Conservation (phyloP, 2,888 invertebrate genomes). For the Cheilosia vernalis region DNA sequence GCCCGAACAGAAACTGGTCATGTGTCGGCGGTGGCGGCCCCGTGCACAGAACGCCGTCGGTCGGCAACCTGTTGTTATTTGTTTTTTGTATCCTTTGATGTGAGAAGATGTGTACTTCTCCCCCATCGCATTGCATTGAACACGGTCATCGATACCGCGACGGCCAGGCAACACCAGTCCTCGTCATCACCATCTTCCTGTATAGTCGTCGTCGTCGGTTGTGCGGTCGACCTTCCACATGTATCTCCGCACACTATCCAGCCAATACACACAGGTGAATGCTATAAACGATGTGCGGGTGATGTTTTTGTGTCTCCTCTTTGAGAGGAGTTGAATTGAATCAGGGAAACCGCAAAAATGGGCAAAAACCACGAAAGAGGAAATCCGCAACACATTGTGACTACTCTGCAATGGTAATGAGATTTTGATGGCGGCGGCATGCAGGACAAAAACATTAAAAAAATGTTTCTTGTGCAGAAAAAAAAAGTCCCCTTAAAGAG, state of each 20-base stretch:
- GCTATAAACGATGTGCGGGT: constrained; percentile 73
- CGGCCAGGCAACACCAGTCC: constrained; percentile 37
- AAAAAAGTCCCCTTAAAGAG: constrained; percentile 40
- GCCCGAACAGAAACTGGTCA: constrained; percentile 48
- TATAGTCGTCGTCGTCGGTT: constrained; percentile 7
- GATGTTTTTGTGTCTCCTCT: constrained; percentile 51
- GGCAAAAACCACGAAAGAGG: constrained; percentile 41
- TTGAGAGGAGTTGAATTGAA: constrained; percentile 29
- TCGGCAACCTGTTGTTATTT: constrained; percentile 70
- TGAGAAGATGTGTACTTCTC: constrained; percentile 55
- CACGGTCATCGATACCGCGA: constrained; percentile 70
- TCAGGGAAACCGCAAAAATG: constrained; percentile 65
- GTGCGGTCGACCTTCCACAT: constrained; percentile 44
- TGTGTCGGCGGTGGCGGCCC: constrained; percentile 25
- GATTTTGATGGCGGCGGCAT: constrained; percentile 67
- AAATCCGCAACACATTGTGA: constrained; percentile 37
- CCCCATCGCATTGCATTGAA: constrained; percentile 60
- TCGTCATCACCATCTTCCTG: constrained; percentile 25
- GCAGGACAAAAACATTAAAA: constrained; percentile 26
- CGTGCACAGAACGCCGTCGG: neutral
- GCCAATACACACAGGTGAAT: constrained; percentile 69
- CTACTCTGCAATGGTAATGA: constrained; percentile 72
- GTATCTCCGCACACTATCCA: constrained; percentile 70
- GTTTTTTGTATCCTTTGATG: constrained; percentile 56
- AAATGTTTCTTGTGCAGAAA: constrained; percentile 44